Evolutionary conservation across 2,797 vertebrate species (phyloP), one percentile per base, ranked within the genome.

Genomic region (Rhinella marina): DNA sequence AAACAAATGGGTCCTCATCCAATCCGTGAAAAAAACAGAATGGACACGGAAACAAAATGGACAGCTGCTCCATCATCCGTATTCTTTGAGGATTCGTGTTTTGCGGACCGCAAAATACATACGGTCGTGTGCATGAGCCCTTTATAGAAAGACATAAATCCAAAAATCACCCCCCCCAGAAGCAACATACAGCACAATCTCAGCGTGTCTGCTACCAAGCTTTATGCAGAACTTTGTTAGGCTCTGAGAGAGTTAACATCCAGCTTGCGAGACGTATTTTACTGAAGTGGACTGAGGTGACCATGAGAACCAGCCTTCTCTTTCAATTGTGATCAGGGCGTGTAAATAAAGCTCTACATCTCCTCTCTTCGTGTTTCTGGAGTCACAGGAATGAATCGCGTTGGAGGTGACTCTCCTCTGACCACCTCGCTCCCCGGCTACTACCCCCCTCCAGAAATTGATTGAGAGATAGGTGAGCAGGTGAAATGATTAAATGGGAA

Each of bases 401-500:
- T 80, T 62, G 61, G 23, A 41, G 41, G 21, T 21, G 23, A 23
- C 23, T 23, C 83, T 86, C 78, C 81, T 50, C 57, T 70, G 83
- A 66, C 87, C 14, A 32, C 66, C 88, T 79, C 9, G 64, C 68
- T 13, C 61, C 61, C 61, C 0, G n/a, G 8, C 17, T 21, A 14
- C 41, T 50, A 76, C 25, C 17, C 56, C 54, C 52, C 23, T 10
- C 50, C 50, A 23, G 41, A 83, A 89, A 86, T 83, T 83, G 88
- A 89, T 86, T 29, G 81, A 85, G 81, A 89, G 50, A 61, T 59
- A 70, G 81, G 81, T 78, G 86, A 72, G 82, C 75, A 80, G 88
- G 88, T 86, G 84, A 89, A 82, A 78, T 86, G 79, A 89, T 88
- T 81, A 88, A 81, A 88, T 50, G 84, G 70, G 48, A 52, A 66